Conservation (phyloP, 2,888 invertebrate species). For the Zelleria hepariella region DNA sequence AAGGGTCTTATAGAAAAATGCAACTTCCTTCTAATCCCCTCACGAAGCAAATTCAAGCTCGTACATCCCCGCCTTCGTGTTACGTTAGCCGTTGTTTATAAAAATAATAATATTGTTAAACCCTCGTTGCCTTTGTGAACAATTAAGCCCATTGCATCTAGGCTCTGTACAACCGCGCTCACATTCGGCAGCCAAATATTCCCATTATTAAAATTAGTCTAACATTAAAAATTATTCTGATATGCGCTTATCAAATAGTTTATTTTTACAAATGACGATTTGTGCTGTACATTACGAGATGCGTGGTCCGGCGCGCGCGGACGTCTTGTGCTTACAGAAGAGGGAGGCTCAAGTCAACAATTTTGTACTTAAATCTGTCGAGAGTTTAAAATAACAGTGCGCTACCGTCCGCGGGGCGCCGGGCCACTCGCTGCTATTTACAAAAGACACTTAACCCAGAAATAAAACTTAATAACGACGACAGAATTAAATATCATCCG, state of each 20-base stretch:
- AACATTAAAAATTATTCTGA: constrained; percentile 64
- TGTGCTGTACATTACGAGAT: constrained; percentile 60
- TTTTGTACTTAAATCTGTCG: constrained; percentile 36
- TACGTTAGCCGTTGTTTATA: not conserved
- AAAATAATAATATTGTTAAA: constrained; percentile 7
- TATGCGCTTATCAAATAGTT: constrained; percentile 62
- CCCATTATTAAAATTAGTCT: constrained; percentile 44
- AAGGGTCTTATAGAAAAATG: not conserved
- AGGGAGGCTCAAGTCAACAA: constrained; percentile 23
- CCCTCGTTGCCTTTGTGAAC: constrained; percentile 8
- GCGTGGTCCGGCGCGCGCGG: not conserved
- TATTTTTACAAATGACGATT: constrained; percentile 58
- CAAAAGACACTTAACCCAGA: constrained; percentile 45
- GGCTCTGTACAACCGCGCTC: constrained; percentile 14
- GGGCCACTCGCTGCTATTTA: constrained; percentile 44
- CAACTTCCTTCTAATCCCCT: not conserved
- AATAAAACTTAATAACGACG: constrained; percentile 39
- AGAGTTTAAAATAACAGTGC: not conserved
- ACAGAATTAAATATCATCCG: constrained; percentile 21
- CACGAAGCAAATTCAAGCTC: not conserved
- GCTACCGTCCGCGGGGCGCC: constrained; percentile 26
- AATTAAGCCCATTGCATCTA: constrained; percentile 18
- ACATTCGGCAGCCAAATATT: not conserved
- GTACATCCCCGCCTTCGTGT: not conserved
- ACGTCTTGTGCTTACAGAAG: not conserved